A percentile compares a stretch with the other conserved stretches of the same genome.
Evolutionary conservation across 2,888 invertebrate genomes (phyloP).

Genomic region (Chirona hameri): DNA sequence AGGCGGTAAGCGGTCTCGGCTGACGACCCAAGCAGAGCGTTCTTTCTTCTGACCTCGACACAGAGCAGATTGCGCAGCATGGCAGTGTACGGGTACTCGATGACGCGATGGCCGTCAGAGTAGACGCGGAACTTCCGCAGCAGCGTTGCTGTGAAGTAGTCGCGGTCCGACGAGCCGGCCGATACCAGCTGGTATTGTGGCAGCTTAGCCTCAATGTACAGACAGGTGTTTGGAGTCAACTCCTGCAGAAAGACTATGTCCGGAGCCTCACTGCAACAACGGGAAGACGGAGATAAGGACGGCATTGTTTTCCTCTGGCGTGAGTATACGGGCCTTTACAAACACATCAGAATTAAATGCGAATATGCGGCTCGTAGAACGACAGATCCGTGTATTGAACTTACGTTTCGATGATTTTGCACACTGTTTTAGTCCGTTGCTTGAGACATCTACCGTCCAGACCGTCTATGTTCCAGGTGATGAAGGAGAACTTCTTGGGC

Average conservation of each 20-base stretch:
- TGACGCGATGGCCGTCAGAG: conserved; percentile 49
- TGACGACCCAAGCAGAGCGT: no score
- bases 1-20: no score
- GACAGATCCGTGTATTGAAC: conserved; percentile 33
- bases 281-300: no score
- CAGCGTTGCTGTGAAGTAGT: conserved; percentile 52
- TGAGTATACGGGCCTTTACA: no score
- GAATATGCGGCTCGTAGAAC: no score
- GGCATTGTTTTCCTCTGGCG: no score
- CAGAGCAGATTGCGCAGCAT: conserved; percentile 55
- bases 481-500: conserved; percentile 49
- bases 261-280: conserved; percentile 50
- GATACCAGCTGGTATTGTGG: conserved; percentile 48
- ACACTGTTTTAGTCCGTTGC: conserved; percentile 53
- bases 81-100: conserved; percentile 49
- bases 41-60: conserved; percentile 48
- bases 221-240: conserved; percentile 50
- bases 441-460: conserved; percentile 52
- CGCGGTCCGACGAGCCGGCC: conserved; percentile 44
- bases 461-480: conserved; percentile 61
- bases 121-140: conserved; percentile 48
- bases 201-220: conserved; percentile 48
- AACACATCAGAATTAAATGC: no score
- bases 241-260: conserved; percentile 59
- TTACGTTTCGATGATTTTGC: conserved; percentile 51